phyloP scores from a whole-genome alignment of 2,888 invertebrate genomes.

The Lacanobia wlatinum region DNA sequence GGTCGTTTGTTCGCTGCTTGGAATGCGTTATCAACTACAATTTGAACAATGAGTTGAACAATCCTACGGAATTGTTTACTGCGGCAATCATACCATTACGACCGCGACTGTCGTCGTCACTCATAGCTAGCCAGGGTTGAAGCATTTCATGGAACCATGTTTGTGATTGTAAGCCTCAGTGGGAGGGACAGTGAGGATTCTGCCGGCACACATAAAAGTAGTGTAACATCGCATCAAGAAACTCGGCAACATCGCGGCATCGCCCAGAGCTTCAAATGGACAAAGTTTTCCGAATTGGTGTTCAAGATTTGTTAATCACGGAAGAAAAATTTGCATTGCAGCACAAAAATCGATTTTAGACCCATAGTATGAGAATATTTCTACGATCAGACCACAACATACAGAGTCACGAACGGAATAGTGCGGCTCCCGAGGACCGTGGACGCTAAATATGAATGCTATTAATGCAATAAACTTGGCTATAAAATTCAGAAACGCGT shows the following conservation, averaged over 20 bases:
- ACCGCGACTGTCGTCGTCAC: slow-evolving; percentile 11
- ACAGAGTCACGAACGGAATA: not conserved
- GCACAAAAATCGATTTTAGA: too few relatives aligned
- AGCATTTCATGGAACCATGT: not conserved
- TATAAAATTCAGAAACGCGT: slow-evolving; percentile 14
- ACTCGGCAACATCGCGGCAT: too few relatives aligned
- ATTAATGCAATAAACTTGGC: slow-evolving; percentile 10
- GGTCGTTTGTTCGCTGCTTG: slow-evolving; percentile 30
- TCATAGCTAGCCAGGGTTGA: not conserved
- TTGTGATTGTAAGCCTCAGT: not conserved
- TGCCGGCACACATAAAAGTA: not conserved
- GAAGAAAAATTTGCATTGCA: too few relatives aligned
- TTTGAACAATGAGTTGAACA: slow-evolving; percentile 34
- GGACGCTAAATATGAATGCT: not conserved
- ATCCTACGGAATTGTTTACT: slow-evolving; percentile 14
- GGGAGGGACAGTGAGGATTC: too few relatives aligned
- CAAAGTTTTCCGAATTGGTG: not conserved
- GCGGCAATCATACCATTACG: not conserved
- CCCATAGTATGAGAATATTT: too few relatives aligned
- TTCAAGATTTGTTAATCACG: not conserved
- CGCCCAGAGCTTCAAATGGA: not conserved
- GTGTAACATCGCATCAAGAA: not conserved
- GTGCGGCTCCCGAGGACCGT: not conserved
- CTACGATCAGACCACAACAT: not conserved
- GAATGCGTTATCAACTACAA: slow-evolving; percentile 29